These are phyloP conservation scores for Pangasius krempfi DNA, from an alignment of 2,797 vertebrate species.

Conservation along the genomic window DNA sequence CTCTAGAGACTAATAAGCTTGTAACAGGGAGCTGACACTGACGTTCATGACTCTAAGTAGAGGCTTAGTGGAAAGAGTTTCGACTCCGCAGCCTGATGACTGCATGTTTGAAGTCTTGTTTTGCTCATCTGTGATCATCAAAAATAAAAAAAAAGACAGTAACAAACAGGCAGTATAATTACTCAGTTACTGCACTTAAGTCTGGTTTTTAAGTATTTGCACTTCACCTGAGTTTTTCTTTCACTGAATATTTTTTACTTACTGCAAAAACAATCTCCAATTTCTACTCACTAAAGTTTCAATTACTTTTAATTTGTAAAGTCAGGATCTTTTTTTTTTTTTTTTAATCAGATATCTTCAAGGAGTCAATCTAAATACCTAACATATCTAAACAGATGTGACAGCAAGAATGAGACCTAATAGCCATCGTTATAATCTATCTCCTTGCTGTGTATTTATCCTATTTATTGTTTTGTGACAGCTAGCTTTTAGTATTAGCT, in stretches of 20 bases:
- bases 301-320: background rate
- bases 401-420: background rate
- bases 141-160: background rate
- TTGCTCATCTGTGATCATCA: background rate
- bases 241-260: background rate
- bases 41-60: background rate
- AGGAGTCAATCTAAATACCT: background rate
- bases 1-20: slow-evolving; percentile 22
- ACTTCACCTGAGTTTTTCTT: background rate
- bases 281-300: background rate
- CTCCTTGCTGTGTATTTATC: background rate
- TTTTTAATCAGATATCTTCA: background rate
- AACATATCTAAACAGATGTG: background rate
- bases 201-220: background rate
- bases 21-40: background rate
- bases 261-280: background rate
- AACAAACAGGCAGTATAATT: background rate
- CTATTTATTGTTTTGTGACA: background rate
- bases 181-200: background rate
- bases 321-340: too few relatives aligned
- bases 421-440: background rate
- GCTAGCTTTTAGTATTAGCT: background rate
- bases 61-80: background rate
- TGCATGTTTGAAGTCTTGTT: background rate
- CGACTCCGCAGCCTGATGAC: background rate